A percentile compares a stretch with the other conserved stretches of the same genome.
These are phyloP conservation scores for Clanis bilineata DNA, from an alignment of 2,888 invertebrate species.

Conservation along the genomic window DNA sequence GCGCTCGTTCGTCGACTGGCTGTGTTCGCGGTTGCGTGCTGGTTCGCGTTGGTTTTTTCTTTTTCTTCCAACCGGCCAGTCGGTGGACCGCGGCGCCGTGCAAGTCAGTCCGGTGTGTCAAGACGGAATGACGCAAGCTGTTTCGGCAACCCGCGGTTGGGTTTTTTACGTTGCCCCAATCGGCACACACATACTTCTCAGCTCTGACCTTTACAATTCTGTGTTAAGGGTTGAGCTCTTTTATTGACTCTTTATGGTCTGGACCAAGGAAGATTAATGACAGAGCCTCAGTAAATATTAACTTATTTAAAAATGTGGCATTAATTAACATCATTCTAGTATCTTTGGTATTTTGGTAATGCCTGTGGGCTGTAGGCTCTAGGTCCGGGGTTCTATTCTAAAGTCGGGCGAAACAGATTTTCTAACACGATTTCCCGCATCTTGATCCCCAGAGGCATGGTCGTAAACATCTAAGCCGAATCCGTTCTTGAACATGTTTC, in stretches of 20 bases:
- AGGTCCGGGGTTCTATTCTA: too few species aligned
- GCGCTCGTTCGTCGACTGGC: conserved; percentile 62
- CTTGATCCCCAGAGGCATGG: too few species aligned
- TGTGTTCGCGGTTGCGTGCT: conserved; percentile 44
- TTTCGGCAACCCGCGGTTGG: conserved; percentile 58
- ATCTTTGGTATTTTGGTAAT: too few species aligned
- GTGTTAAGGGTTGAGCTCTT: conserved; percentile 4
- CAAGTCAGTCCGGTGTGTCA: conserved; percentile 60
- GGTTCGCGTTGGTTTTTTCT: conserved; percentile 41
- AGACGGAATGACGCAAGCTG: conserved; percentile 70
- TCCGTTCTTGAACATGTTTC: too few species aligned
- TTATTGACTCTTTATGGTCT: not conserved
- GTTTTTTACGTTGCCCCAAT: conserved; percentile 18
- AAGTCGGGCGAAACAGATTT: too few species aligned
- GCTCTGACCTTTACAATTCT: conserved; percentile 14
- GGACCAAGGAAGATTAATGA: not conserved
- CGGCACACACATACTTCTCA: conserved; percentile 10
- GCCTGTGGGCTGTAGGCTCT: too few species aligned
- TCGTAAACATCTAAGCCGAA: too few species aligned
- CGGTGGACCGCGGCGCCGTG: conserved; percentile 27
- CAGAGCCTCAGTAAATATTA: not conserved
- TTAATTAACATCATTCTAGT: too few species aligned
- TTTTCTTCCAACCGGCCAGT: conserved; percentile 27
- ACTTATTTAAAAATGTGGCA: too few species aligned
- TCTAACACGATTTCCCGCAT: too few species aligned